Evolutionary conservation across 2,888 invertebrate species (phyloP), one percentile per base, ranked within the genome.

Genomic region (Dioctria rufipes): DNA sequence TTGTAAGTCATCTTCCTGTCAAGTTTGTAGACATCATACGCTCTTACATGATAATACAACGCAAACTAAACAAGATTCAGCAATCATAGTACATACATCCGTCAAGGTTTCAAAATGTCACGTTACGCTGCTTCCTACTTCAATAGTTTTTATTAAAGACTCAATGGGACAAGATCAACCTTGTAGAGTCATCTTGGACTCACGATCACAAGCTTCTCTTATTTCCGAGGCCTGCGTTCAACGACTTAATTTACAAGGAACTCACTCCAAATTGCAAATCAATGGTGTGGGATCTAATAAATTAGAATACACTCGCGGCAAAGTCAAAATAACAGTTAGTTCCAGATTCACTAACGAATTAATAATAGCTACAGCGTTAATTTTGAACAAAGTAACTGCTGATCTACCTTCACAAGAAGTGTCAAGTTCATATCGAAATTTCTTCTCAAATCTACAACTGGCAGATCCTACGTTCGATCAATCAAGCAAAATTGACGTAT

Each of bases 391-490:
- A 11, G 5, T 60, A 11, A 60, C 60, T 6, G 3, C n/a, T 1
- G 25, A n/a, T 60, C 5, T 60, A 13, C 60, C 60, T 11, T 6
- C 11, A 60, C 5, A 11, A 13, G 11, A 60, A 11, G n/a, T 13
- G n/a, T 13, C 25, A 6, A 6, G 5, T n/a, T n/a, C 11, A 6
- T 5, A 60, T 5, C 8, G n/a, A n/a, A 11, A 60, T n/a, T n/a
- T 11, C 25, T 60, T 60, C n/a, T 11, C 5, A 6, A 11, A 60
- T 60, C 25, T 60, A 5, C 11, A 60, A 9, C 11, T 60, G 5
- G 60, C 60, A 5, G 60, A 60, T 60, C 60, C 60, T 13, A n/a
- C 5, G 5, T 60, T 60, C 25, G n/a, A 60, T n/a, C 60, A 60
- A 11, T n/a, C 60, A 13, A n/a, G 25, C 5, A 5, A 13, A 9